Evolutionary conservation across 2,797 vertebrate genomes (phyloP), one percentile per base, ranked within the genome.

Genomic region (Geotria australis): DNA sequence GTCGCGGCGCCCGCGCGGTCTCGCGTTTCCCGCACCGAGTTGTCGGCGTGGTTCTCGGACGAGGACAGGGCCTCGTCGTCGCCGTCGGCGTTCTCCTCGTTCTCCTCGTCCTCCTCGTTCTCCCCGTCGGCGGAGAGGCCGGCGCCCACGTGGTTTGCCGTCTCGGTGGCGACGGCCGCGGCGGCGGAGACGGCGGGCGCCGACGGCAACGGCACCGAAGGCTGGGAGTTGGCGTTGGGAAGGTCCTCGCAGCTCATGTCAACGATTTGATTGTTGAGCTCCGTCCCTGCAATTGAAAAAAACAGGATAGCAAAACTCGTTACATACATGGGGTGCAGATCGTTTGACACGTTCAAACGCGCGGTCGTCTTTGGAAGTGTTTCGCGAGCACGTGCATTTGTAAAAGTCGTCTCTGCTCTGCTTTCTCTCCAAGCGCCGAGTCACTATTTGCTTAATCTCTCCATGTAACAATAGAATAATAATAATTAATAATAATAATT

Each of bases 31-130:
- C 15, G 24, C 24, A 38, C 24, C 24, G 24, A 38, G 24, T 38
- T 38, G 3, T 24, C 24, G 24, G 24, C 24, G 24, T 38, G 24
- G 24, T 38, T 38, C 2, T 78, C 74, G 66, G 79, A 76, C 59
- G 72, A 65, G 57, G 67, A 56, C 66, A 73, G 9, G 59, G 60
- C 53, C 63, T 71, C 73, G 63, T 67, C 71, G 0, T 60, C 62
- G 68, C 57, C 69, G 58, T 61, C 74, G 3, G 66, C 69, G 60
- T 71, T 73, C 47, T 64, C 73, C 63, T 73, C 70, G 0, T 64
- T 66, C 56, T 70, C 70, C 15, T 67, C 71, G 1, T 73, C 67
- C 62, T 73, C 73, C 62, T 70, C 71, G 61, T 74, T 65, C 70
- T 71, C 73, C 10, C 68, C 71, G 61, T 71, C 67, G 57, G 68